Evolutionary conservation across 2,113 vertebrate genomes (phyloP), one percentile per base, ranked within the genome.

Genomic region (Sterna hirundo): DNA sequence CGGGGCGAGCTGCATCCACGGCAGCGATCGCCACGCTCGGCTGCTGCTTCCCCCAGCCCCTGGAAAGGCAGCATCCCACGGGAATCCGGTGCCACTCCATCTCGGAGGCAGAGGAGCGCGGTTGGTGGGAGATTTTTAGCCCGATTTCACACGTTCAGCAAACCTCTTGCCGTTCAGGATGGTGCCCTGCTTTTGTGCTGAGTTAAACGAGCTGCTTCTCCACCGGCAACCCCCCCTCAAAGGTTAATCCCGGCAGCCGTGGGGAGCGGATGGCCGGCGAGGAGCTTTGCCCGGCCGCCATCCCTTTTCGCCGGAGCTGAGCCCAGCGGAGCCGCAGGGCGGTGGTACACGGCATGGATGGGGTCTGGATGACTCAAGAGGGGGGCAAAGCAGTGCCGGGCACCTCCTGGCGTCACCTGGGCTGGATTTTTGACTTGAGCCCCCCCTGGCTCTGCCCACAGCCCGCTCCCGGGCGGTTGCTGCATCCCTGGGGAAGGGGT

Each of bases 21-120:
- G 61, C 78, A 70, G 51, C 0, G 0, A 55, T 74, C 4, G 0
- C 36, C 11, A 0, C 14, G 52, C 29, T 74, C 8, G 2, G 65
- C 64, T 65, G 80, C 47, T 44, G 21, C 61, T 26, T 4, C 32
- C 27, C 49, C 30, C 42, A 5, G 40, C 11, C 40, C 42, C 8
- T 5, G 16, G 14, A 40, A 83, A 29, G 30, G 23, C 6, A 1
- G 18, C 36, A 38, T 15, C 49, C 44, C 26, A 0, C 1, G 3
- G 30, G 46, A 57, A 58, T 42, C 55, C 9, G 9, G 21, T 72
- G 27, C 62, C 1, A 1, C 54, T 88, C 36, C 20, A 5, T 32
- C 68, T 10, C 9, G 1, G 51, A 49, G 86, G 40, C 49, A 40
- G 26, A 68, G 40, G 21, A 64, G 5, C 6, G 0, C 6, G 20